Base-by-base conservation (phyloP, 2,797 vertebrate species). In the Coluber constrictor region DNA sequence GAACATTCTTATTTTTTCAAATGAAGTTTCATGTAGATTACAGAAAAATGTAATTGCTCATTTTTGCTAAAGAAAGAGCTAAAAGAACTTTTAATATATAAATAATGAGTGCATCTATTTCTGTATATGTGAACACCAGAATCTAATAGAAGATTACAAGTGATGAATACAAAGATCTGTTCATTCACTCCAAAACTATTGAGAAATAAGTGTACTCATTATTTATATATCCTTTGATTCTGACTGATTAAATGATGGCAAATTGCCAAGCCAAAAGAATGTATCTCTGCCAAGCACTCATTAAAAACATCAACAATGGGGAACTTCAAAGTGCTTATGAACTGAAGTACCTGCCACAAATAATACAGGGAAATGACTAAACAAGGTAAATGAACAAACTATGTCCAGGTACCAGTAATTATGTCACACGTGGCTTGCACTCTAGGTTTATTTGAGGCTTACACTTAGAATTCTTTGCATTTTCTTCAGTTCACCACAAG, bases 201-300 rank as follows among this genome's bases (percentile, higher is more conserved):
- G 94, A 95, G 95, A 94, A 94, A 94, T 93, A 95, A 93, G 95
- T 94, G 5, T 89, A 94, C 79, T 95, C 94, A 95, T 97, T 96
- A 96, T 96, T 96, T 92, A 95, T 96, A 47, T 83, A 96, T 96
- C 95, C 94, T 86, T 91, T 93, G 66, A 89, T 87, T 93, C 66
- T 94, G 95, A 94, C 92, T 95, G 96, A 96, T 95, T 92, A 95
- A 96, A 95, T 15, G 0, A 94, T 96, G 95, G 95, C 95, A 95
- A 96, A 96, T 95, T 96, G 94, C 94, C 94, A 95, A 96, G 93
- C 94, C 94, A 95, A 90, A 94, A 92, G 88, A 83, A 92, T 86
- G 92, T 93, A 86, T 92, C 57, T 74, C 43, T 88, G 1, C 92
- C 54, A 83, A 91, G 87, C 87, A 43, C 88, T 86, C 43, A 27